A percentile compares a stretch with the other conserved stretches of the same genome.
phyloP scores from a whole-genome alignment of 2,797 vertebrate species.

The Cirrhinus molitorella region DNA sequence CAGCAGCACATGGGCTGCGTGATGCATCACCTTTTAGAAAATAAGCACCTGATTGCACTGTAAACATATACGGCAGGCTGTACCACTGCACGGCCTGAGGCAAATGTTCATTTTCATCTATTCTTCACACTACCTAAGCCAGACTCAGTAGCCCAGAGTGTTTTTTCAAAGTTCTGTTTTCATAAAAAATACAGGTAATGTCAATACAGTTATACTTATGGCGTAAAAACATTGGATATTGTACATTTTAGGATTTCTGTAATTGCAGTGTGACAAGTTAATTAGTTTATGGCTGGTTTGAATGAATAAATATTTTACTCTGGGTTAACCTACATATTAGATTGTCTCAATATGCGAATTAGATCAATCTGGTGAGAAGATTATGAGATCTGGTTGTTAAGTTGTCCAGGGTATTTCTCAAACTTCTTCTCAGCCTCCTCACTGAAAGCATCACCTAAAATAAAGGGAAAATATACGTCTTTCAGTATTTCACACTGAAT shows the following conservation, averaged over 20 bases:
- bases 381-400: slow-evolving; percentile 92
- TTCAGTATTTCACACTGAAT: background rate
- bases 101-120: slow-evolving; percentile 11
- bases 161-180: slow-evolving; percentile 1
- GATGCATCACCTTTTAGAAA: slow-evolving; percentile 21
- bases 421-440: slow-evolving; percentile 93
- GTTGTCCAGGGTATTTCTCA: slow-evolving; percentile 95
- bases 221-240: background rate
- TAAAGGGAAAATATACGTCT: background rate
- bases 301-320: slow-evolving; percentile 34
- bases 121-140: slow-evolving; percentile 1
- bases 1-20: slow-evolving; percentile 55
- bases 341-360: slow-evolving; percentile 25
- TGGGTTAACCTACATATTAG: slow-evolving; percentile 30
- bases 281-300: slow-evolving; percentile 24
- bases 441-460: slow-evolving; percentile 90
- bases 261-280: background rate
- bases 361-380: slow-evolving; percentile 9
- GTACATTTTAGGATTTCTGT: background rate
- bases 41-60: slow-evolving; percentile 43
- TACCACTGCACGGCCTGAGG: slow-evolving; percentile 1
- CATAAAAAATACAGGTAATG: background rate
- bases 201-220: background rate
- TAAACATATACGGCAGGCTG: slow-evolving; percentile 35
- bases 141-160: slow-evolving; percentile 5